Evolutionary conservation across 2,797 vertebrate species (phyloP).

Genomic region (Hapalemur alaotrensis): DNA sequence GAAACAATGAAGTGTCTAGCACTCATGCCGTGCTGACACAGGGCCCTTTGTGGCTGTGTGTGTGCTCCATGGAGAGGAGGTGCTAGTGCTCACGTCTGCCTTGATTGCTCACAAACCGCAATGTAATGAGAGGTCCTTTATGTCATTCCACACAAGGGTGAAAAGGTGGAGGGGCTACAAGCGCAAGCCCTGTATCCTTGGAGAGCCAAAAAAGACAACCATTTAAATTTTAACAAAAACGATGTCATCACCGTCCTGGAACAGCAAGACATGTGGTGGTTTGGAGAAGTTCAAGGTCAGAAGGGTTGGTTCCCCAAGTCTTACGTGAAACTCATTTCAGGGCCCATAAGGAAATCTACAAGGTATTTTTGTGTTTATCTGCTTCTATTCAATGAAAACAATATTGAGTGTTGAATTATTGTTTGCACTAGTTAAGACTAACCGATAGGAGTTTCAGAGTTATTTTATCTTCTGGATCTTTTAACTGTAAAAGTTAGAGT

Average conservation of each 20-base stretch:
- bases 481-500: background rate
- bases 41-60: background rate
- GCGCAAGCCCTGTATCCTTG: constrained; percentile 98
- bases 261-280: constrained; percentile 99
- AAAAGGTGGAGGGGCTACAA: constrained; percentile 98
- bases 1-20: fast-evolving
- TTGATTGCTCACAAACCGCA: background rate
- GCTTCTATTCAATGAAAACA: constrained; percentile 36
- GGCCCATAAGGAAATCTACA: constrained; percentile 89
- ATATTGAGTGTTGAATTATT: background rate
- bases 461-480: background rate
- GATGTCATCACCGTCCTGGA: constrained; percentile 97
- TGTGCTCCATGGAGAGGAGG: background rate
- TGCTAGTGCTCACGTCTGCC: background rate
- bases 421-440: background rate
- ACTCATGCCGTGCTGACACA: fast-evolving
- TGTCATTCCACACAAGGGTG: constrained; percentile 87
- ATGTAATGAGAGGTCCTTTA: constrained; percentile 1
- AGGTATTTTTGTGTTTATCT: constrained; percentile 87
- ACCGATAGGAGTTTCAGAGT: background rate
- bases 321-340: constrained; percentile 97
- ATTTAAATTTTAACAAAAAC: constrained; percentile 99
- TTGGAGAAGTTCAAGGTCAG: constrained; percentile 97
- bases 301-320: constrained; percentile 99
- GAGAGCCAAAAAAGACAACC: constrained; percentile 99